These are phyloP conservation scores for Ceyx margarethae DNA, from an alignment of 2,113 vertebrate genomes.

Conservation along the genomic window DNA sequence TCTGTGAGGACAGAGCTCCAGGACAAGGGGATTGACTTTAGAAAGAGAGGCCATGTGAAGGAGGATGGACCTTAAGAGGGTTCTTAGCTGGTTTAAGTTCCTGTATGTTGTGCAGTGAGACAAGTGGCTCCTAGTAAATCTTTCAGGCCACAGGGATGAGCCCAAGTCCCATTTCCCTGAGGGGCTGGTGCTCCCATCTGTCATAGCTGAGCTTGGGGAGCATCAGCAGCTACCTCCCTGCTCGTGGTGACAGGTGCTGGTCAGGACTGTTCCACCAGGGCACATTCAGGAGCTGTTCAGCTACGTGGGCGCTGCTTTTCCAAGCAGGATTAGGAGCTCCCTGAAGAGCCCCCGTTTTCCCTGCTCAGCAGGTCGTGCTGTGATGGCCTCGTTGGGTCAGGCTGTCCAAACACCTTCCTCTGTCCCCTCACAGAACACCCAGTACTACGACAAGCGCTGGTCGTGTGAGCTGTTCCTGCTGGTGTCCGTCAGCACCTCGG, in stretches of 20 bases:
- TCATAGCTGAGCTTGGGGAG: accelerated
- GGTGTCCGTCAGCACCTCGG: constrained; percentile 92
- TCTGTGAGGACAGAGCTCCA: not conserved
- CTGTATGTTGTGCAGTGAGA: not conserved
- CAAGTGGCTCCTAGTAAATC: accelerated
- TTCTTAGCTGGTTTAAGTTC: not conserved
- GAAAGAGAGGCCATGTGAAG: not conserved
- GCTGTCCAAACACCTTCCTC: not conserved
- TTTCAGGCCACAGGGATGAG: not conserved
- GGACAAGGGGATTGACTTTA: not conserved
- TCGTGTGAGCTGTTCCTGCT: constrained; percentile 98
- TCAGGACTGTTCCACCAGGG: accelerated
- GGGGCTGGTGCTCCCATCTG: not conserved
- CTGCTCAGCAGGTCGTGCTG: not conserved
- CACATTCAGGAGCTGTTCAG: not conserved
- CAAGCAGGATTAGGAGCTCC: not conserved
- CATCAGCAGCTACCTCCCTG: not conserved
- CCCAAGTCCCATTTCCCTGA: not conserved
- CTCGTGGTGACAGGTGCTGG: not conserved
- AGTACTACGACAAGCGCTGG: constrained; percentile 98
- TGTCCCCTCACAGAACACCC: constrained; percentile 84
- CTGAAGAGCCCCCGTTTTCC: accelerated
- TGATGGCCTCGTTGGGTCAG: not conserved
- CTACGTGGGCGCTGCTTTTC: not conserved
- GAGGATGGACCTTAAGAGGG: not conserved